These are phyloP conservation scores for Eueremaeus valkanovi DNA, from an alignment of 2,888 invertebrate genomes.

Conservation along the genomic window DNA sequence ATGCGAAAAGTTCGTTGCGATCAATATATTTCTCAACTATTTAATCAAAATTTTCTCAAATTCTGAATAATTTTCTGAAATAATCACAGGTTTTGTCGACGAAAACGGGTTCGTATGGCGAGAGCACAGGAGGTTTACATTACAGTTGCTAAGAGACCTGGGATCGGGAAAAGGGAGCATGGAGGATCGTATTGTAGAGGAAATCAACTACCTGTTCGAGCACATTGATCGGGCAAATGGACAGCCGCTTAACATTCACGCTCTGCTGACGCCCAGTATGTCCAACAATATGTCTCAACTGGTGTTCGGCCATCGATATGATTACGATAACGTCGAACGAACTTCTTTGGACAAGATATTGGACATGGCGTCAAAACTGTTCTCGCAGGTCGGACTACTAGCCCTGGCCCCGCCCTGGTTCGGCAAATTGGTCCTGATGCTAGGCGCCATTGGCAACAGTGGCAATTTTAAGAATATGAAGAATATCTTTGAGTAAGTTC, in stretches of 20 bases:
- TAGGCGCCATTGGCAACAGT: too few relatives aligned
- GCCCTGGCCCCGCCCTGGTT: too few relatives aligned
- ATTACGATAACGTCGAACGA: slow-evolving; percentile 40
- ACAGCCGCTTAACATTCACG: neutral
- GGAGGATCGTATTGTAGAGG: slow-evolving; percentile 46
- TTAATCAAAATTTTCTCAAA: neutral
- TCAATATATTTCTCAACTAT: slow-evolving; percentile 29
- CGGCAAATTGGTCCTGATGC: too few relatives aligned
- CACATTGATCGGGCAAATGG: slow-evolving; percentile 27
- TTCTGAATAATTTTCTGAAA: neutral
- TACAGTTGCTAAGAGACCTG: slow-evolving; percentile 45
- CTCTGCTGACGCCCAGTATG: slow-evolving; percentile 43
- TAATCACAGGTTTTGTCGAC: slow-evolving; percentile 36
- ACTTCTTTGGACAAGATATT: slow-evolving; percentile 29
- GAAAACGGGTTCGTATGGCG: slow-evolving; percentile 44
- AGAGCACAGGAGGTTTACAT: slow-evolving; percentile 46
- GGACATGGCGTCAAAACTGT: too few relatives aligned
- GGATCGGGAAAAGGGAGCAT: slow-evolving; percentile 46
- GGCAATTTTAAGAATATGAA: too few relatives aligned
- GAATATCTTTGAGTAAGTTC: too few relatives aligned
- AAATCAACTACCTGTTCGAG: slow-evolving; percentile 42
- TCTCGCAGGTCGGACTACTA: too few relatives aligned
- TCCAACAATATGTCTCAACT: slow-evolving; percentile 46
- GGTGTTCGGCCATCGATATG: too few relatives aligned
- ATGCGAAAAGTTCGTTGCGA: slow-evolving; percentile 24